Evolutionary conservation across 2,113 vertebrate species (phyloP), one percentile per base, ranked within the genome.

Genomic region (Ceuthmochares aereus): DNA sequence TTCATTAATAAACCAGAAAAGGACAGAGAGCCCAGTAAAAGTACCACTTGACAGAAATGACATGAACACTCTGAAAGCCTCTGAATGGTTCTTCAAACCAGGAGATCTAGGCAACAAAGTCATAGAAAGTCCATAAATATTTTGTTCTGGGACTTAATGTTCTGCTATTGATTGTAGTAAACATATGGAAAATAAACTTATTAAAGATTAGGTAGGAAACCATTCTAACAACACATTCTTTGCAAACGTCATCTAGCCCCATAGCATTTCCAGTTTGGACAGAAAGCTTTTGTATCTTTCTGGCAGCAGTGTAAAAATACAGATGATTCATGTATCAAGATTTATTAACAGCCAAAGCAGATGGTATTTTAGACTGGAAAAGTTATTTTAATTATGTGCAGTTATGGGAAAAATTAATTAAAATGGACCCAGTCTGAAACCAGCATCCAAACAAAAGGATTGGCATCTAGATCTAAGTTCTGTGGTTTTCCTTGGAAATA

Each of bases 121-220:
- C 68, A 56, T 9, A 72, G 76, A 78, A 68, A 75, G 30, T 67
- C 60, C 0, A 0, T 78, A 88, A 89, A 68, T 92, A 60, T 86
- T 92, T 94, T 42, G 80, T 84, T 68, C 25, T 29, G 40, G 88
- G 58, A 68, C 77, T 60, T 8, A 9, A 5, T 76, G 76, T 95
- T 81, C 80, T 86, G 37, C 79, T 70, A 6, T 23, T 81, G 94
- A 42, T 74, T 82, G 27, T 72, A 87, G 82, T 79, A 93, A 92
- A 84, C 78, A 49, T 37, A 75, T 36, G 69, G 86, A 72, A 92
- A 90, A 92, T 45, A 23, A 78, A 54, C n/a, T 87, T 68, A 72
- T 52, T 93, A 93, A 96, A 96, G 52, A 52, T 93, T 84, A 86
- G 64, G 85, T 81, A 74, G 69, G 69, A 87, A 95, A 12, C 40